Evolutionary conservation across 2,797 vertebrate genomes (phyloP).

Genomic region (Lepus townsendii): DNA sequence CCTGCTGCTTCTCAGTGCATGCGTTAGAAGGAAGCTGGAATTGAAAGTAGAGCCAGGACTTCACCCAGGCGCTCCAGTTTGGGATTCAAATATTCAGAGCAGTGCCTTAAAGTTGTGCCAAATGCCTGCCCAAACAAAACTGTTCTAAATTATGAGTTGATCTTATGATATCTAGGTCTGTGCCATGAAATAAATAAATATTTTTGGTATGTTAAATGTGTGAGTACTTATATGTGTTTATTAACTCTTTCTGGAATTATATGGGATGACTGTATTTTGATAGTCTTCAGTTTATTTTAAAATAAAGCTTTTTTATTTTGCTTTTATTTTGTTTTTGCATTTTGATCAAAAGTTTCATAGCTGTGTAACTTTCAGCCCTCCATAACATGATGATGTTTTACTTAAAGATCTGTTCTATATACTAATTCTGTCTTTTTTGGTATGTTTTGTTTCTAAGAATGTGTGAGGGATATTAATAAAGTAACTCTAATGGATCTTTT

Average conservation of each 20-base stretch:
- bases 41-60: too few relatives aligned
- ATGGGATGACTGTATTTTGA: slow-evolving; percentile 23
- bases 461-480: slow-evolving; percentile 64
- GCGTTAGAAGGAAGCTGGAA: too few relatives aligned
- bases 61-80: too few relatives aligned
- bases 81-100: too few relatives aligned
- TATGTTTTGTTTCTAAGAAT: slow-evolving; percentile 52
- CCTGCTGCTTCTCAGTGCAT: too few relatives aligned
- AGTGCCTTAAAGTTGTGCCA: too few relatives aligned
- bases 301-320: not conserved
- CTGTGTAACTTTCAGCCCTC: slow-evolving; percentile 39
- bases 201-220: slow-evolving; percentile 52
- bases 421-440: slow-evolving; percentile 15
- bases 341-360: slow-evolving; percentile 49
- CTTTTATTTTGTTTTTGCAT: slow-evolving; percentile 27
- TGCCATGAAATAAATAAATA: not conserved
- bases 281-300: slow-evolving; percentile 35
- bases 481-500: slow-evolving; percentile 70
- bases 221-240: slow-evolving; percentile 35
- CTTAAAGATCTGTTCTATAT: slow-evolving; percentile 19
- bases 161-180: not conserved
- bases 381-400: slow-evolving; percentile 45
- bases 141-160: slow-evolving; percentile 48
- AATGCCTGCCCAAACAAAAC: not conserved
- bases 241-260: slow-evolving; percentile 54